A percentile compares a stretch with the other conserved stretches of the same genome.
phyloP scores from a whole-genome alignment of 2,888 invertebrate species.

The Gisinianus flammeolus region DNA sequence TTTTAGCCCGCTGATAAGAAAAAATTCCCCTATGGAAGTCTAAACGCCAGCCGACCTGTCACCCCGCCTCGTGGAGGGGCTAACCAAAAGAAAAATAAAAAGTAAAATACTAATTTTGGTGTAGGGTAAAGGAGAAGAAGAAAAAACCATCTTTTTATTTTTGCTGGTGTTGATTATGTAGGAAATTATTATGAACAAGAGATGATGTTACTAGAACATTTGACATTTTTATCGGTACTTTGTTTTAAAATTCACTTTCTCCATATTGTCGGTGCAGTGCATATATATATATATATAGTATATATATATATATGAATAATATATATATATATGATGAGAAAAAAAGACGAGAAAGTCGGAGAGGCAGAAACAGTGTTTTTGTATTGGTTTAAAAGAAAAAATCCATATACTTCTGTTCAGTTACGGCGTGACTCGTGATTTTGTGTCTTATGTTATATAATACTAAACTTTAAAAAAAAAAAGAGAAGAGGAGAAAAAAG shows the following conservation, averaged over 20 bases:
- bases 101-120: slow-evolving; percentile 66
- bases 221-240: slow-evolving; percentile 30
- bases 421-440: slow-evolving; percentile 34
- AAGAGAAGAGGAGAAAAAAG: not conserved
- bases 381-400: slow-evolving; percentile 30
- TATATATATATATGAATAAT: not conserved
- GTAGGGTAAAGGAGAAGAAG: slow-evolving; percentile 43
- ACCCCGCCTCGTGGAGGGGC: slow-evolving; percentile 95
- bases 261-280: slow-evolving; percentile 42
- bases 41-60: slow-evolving; percentile 94
- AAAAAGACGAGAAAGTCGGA: slow-evolving; percentile 28
- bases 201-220: slow-evolving; percentile 38
- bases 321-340: not conserved
- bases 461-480: not conserved
- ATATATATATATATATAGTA: slow-evolving; percentile 7
- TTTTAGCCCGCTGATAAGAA: slow-evolving; percentile 95
- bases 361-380: slow-evolving; percentile 26
- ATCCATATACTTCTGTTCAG: slow-evolving; percentile 7
- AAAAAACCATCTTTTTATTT: slow-evolving; percentile 40
- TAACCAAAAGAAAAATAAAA: slow-evolving; percentile 92
- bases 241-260: slow-evolving; percentile 36
- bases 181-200: not conserved
- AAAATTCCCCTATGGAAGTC: slow-evolving; percentile 91
- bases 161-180: slow-evolving; percentile 40
- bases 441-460: slow-evolving; percentile 26